A percentile compares a stretch with the other conserved stretches of the same genome.
Evolutionary conservation across 92 coral and sea anemone genomes (phyloP).

Genomic region (Phenganax marumi): DNA sequence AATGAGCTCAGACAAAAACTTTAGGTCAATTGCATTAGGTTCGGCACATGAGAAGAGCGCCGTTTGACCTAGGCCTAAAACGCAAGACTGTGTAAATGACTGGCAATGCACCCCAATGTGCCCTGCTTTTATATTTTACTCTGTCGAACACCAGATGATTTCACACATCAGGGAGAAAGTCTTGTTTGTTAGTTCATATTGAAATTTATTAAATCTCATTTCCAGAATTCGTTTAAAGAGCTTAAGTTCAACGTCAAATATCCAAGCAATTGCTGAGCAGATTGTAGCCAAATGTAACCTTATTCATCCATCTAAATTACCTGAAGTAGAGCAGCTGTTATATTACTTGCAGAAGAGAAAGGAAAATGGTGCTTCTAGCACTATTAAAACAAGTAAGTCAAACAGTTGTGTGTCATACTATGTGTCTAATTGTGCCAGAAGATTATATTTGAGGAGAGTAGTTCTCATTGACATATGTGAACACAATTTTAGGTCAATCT

Average conservation of each 20-base stretch:
- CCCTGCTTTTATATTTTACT: too few species aligned
- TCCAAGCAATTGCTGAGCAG: conserved; percentile 81
- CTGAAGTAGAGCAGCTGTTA: conserved; percentile 92
- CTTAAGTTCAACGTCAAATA: conserved; percentile 79
- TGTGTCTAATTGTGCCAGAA: neutral
- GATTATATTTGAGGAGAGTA: neutral
- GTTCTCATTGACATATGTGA: neutral
- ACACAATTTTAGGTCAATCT: conserved; percentile 6
- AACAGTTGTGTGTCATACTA: too few species aligned
- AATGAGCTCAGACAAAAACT: too few species aligned
- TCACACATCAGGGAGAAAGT: too few species aligned
- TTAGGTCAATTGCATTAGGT: too few species aligned
- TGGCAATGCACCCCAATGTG: too few species aligned
- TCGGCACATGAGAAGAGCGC: too few species aligned
- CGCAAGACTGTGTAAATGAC: too few species aligned
- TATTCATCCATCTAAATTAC: conserved; percentile 91
- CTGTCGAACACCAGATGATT: too few species aligned
- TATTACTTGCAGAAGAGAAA: conserved; percentile 92
- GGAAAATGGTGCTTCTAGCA: conserved; percentile 52
- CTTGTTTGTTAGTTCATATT: too few species aligned
- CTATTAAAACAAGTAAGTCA: conserved; percentile 20
- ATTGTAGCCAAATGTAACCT: conserved; percentile 92
- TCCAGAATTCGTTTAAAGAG: conserved; percentile 88
- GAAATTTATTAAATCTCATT: neutral
- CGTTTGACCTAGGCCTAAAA: too few species aligned